Evolutionary conservation across 2,888 invertebrate species (phyloP), one percentile per base, ranked within the genome.

Genomic region (Nyleta sp.): DNA sequence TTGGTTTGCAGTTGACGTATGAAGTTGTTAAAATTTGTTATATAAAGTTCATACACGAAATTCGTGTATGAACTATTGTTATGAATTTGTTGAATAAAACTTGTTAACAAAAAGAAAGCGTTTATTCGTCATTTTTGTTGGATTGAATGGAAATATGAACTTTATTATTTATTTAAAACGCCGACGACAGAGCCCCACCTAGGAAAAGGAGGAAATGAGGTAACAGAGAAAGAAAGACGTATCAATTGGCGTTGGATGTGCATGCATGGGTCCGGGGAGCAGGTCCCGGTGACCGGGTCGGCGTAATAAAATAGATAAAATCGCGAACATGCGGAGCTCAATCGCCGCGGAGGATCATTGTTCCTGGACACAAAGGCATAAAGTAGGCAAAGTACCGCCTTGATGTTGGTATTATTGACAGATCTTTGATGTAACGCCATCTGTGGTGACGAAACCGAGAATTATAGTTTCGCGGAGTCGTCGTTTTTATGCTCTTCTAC

Each of bases 281-380:
- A 68, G 73, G 77, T 80, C 44, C 68, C 50, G 35, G 74, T 77
- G 80, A 80, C 74, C 76, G 75, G 67, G 73, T 75, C 71, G 60
- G 57, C 50, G 67, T 79, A 80, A 80, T 81, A 79, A 81, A 82
- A 77, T 78, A 82, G 81, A 82, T 82, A 82, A 76, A 70, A 82
- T 80, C 81, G 73, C 68, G 59, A 78, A 77, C 75, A 62, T 53
- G 62, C 50, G 38, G 64, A 71, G 74, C 62, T 80, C 75, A 78
- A 78, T 78, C 76, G 76, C 71, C 46, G 42, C 20, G 55, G 55
- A 71, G 59, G 48, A 76, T 71, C 74, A 74, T 74, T 80, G 74
- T 80, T 76, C 65, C 20, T 18, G 18, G 70, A 50, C 73, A 76
- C 80, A 73, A 75, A 70, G 71, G 75, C 75, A 80, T 80, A 80